Percentiles rank a stretch among this genome's conserved stretches.
These are phyloP conservation scores for Sebastes taczanowskii DNA, from an alignment of 2,797 vertebrate genomes.

Conservation along the genomic window DNA sequence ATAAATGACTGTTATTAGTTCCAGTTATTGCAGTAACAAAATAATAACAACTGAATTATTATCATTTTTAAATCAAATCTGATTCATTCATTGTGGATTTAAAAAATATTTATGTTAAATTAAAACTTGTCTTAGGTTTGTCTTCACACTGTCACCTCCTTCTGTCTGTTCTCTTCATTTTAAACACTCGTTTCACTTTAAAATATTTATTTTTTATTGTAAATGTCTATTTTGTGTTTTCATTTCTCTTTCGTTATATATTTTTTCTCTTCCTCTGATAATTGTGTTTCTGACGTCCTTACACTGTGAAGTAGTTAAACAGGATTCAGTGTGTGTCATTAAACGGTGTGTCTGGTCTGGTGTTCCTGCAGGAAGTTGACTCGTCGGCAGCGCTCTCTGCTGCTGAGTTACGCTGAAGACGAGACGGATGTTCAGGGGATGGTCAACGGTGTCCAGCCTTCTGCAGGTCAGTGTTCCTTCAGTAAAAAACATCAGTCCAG, in stretches of 20 bases:
- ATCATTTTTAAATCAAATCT: background rate
- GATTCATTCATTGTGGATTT: background rate
- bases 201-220: too few relatives aligned
- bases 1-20: too few relatives aligned
- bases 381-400: constrained; percentile 85
- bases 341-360: background rate
- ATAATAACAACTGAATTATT: background rate
- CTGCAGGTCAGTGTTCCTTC: constrained; percentile 50
- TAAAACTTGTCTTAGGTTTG: too few relatives aligned
- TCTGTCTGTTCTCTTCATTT: too few relatives aligned
- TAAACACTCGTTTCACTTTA: too few relatives aligned
- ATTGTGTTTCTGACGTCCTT: too few relatives aligned
- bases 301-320: too few relatives aligned
- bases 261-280: too few relatives aligned
- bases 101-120: background rate
- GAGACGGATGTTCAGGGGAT: constrained; percentile 90
- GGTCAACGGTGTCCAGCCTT: constrained; percentile 84
- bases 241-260: too few relatives aligned
- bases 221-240: too few relatives aligned
- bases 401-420: constrained; percentile 91
- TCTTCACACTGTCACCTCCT: too few relatives aligned
- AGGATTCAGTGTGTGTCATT: background rate
- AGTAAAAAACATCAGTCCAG: background rate
- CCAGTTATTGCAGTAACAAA: too few relatives aligned
- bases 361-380: constrained; percentile 85